Evolutionary conservation across 2,888 invertebrate species (phyloP), one percentile per base, ranked within the genome.

Genomic region (Griposia aprilina): DNA sequence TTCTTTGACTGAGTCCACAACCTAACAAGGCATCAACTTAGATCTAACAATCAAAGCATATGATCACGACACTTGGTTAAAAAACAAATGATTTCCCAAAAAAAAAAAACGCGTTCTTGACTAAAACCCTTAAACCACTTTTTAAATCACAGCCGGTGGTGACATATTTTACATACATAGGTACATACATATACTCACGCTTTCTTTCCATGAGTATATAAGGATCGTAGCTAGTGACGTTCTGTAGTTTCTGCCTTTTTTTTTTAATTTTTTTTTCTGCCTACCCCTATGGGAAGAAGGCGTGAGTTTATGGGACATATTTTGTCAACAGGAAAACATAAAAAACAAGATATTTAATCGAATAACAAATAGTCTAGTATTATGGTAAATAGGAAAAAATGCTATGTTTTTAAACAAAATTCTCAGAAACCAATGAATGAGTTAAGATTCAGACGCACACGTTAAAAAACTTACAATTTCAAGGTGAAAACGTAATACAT

Each of bases 351-450:
- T 55, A n/a, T n/a, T n/a, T n/a, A 79, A 68, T 6, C 0, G 0
- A 6, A 36, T 3, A 23, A 15, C n/a, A 83, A 83, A 62, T 55
- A 48, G 36, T 55, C 26, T 52, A 15, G 23, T 36, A 26, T 20
- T 48, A 50, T n/a, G 30, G 15, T n/a, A 65, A 52, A 50, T 10
- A 50, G 60, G 13, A 68, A 74, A 80, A 84, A 81, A 59, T 15
- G 1, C 11, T n/a, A 20, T 63, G 84, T 73, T 84, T 80, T 81
- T 5, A 52, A 79, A 69, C 36, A 10, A 45, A 36, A 50, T 81
- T 84, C 81, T 80, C n/a, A 23, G 84, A 81, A 81, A 59, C n/a
- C 13, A 5, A 66, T 81, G 71, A 83, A 83, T 79, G 59, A 26
- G 10, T 77, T 48, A n/a, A 57, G 7, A 67, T 57, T 17, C 36